Conservation (phyloP, 2,888 invertebrate genomes). For the Ctena decussata region DNA sequence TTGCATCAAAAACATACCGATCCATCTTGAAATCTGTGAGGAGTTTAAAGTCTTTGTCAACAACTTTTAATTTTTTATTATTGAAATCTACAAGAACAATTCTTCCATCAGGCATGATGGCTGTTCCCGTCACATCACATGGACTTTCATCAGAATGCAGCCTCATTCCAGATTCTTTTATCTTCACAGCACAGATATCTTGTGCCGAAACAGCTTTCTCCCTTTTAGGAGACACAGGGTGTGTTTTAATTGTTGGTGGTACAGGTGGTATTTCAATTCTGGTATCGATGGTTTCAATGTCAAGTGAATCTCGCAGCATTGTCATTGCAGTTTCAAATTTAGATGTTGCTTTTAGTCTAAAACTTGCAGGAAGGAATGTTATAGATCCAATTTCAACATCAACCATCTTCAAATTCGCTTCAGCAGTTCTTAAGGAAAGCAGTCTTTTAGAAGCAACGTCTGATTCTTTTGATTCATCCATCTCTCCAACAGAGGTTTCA, state of each 20-base stretch:
- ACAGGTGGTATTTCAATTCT: slow-evolving; percentile 62
- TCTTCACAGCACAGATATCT: slow-evolving; percentile 57
- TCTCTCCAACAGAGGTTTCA: slow-evolving; percentile 54
- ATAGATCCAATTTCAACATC: slow-evolving; percentile 62
- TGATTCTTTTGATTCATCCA: slow-evolving; percentile 51
- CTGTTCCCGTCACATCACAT: slow-evolving; percentile 63
- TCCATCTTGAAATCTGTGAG: slow-evolving; percentile 64
- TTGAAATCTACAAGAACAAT: slow-evolving; percentile 62
- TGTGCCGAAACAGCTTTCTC: background rate
- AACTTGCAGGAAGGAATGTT: slow-evolving; percentile 52
- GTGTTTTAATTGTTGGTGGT: slow-evolving; percentile 59
- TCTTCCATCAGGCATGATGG: slow-evolving; percentile 59
- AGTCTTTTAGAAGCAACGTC: slow-evolving; percentile 61
- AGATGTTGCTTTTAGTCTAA: slow-evolving; percentile 62
- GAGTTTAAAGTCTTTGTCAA: slow-evolving; percentile 54
- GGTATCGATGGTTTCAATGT: slow-evolving; percentile 49
- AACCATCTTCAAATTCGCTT: slow-evolving; percentile 65
- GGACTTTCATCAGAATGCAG: slow-evolving; percentile 65
- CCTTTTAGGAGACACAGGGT: slow-evolving; percentile 52
- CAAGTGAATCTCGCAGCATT: slow-evolving; percentile 61
- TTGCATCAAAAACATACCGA: slow-evolving; percentile 55
- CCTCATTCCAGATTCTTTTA: slow-evolving; percentile 54
- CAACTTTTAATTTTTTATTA: slow-evolving; percentile 64
- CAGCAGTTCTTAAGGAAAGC: slow-evolving; percentile 55
- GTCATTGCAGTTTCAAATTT: slow-evolving; percentile 65